Percentiles rank a stretch among this genome's conserved stretches.
Evolutionary conservation across 2,797 vertebrate species (phyloP).

Genomic region (Eremophila alpestris): DNA sequence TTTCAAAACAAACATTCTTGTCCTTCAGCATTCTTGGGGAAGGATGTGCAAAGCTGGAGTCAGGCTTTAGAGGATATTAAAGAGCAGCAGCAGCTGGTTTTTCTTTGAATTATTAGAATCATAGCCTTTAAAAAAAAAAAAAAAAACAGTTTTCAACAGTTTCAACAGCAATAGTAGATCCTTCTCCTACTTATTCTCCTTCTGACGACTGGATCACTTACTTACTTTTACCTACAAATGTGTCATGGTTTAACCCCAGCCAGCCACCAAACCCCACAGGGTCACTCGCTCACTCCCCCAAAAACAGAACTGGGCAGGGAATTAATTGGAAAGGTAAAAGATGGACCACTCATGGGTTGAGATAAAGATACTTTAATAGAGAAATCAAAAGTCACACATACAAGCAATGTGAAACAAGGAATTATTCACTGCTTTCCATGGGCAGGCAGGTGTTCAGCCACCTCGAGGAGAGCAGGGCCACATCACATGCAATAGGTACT

Average conservation of each 20-base stretch:
- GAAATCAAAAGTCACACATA: neutral
- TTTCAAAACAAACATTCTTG: neutral
- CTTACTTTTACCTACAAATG: neutral
- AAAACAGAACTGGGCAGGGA: neutral
- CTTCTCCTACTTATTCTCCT: neutral
- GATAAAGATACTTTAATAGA: neutral
- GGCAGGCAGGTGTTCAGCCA: neutral
- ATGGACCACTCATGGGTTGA: neutral
- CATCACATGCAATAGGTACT: rapidly evolving
- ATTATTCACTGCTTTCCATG: no score
- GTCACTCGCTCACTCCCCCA: no score
- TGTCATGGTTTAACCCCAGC: neutral
- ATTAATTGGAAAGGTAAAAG: neutral
- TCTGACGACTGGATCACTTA: neutral
- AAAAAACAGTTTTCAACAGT: neutral
- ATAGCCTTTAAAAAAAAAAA: neutral
- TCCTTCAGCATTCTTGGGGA: neutral
- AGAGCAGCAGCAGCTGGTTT: neutral
- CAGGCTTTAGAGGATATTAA: neutral
- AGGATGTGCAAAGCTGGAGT: neutral
- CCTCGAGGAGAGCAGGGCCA: neutral
- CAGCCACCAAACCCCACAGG: rapidly evolving
- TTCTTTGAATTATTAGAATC: neutral
- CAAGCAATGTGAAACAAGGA: neutral
- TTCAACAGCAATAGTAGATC: neutral